A percentile compares a stretch with the other conserved stretches of the same genome.
Evolutionary conservation across 2,888 invertebrate genomes (phyloP).

Genomic region (Lepidocyrtoides sp.): DNA sequence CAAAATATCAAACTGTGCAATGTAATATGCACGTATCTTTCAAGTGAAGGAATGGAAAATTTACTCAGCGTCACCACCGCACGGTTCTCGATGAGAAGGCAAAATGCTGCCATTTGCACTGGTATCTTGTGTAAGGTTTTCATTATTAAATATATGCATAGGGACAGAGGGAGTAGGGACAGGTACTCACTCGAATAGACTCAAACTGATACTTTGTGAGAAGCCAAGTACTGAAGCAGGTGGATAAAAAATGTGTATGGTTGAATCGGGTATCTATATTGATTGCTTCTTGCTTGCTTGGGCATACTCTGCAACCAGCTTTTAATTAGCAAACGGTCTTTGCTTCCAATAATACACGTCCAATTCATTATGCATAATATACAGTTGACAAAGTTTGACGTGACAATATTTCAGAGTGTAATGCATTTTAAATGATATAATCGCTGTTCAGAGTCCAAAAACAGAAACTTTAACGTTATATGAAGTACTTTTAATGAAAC

Average conservation of each 20-base stretch:
- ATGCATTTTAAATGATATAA: too few relatives aligned
- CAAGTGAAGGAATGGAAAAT: constrained; percentile 32
- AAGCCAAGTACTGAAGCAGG: constrained; percentile 33
- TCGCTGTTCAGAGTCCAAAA: too few relatives aligned
- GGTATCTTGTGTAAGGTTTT: not conserved
- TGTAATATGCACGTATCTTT: not conserved
- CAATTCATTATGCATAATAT: constrained; percentile 7
- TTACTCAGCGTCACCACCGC: constrained; percentile 8
- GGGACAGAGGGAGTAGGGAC: too few relatives aligned
- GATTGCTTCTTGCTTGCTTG: not conserved
- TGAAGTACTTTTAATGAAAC: too few relatives aligned
- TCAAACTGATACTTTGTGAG: not conserved
- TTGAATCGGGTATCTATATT: constrained; percentile 5
- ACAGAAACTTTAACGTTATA: too few relatives aligned
- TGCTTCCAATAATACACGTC: not conserved
- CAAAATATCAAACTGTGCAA: constrained; percentile 29
- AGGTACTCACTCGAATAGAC: constrained; percentile 13
- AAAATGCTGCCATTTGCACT: not conserved
- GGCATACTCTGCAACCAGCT: not conserved
- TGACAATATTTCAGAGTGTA: too few relatives aligned
- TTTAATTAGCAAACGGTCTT: not conserved
- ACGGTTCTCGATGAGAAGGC: constrained; percentile 1
- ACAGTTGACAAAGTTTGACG: not conserved
- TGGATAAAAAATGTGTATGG: constrained; percentile 64
- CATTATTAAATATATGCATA: constrained; percentile 27